These are phyloP conservation scores for Oxytorus armatus DNA, from an alignment of 2,888 invertebrate genomes.

Conservation along the genomic window DNA sequence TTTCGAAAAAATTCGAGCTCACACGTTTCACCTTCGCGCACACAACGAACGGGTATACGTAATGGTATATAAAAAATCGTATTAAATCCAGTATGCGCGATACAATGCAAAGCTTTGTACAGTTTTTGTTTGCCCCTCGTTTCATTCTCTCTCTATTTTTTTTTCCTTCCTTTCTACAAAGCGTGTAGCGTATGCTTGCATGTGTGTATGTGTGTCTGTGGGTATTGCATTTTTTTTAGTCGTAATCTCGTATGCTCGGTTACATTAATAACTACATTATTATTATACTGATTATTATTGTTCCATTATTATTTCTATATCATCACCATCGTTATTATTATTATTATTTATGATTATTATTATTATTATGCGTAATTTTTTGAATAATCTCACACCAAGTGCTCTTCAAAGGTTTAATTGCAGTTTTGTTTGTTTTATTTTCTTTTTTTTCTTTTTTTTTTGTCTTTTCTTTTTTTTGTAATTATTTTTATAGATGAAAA, in stretches of 20 bases:
- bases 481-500: constrained; percentile 73
- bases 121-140: constrained; percentile 36
- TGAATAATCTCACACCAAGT: constrained; percentile 48
- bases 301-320: constrained; percentile 15
- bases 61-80: neutral
- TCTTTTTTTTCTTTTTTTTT: constrained; percentile 4
- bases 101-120: constrained; percentile 55
- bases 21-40: constrained; percentile 18
- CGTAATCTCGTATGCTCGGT: constrained; percentile 16
- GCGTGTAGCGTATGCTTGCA: constrained; percentile 21
- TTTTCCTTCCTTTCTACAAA: constrained; percentile 52
- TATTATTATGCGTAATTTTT: constrained; percentile 8
- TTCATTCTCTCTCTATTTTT: constrained; percentile 12
- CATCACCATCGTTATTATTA: constrained; percentile 17
- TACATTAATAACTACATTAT: constrained; percentile 23
- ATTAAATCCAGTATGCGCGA: constrained; percentile 28
- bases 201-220: constrained; percentile 28
- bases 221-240: constrained; percentile 5
- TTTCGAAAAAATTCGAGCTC: constrained; percentile 1
- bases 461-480: neutral
- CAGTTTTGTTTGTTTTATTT: constrained; percentile 16
- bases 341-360: constrained; percentile 40
- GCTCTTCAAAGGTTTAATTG: constrained; percentile 35
- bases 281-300: constrained; percentile 5
- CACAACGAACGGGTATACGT: constrained; percentile 7